These are phyloP conservation scores for Shinisaurus crocodilurus DNA, from an alignment of 2,113 vertebrate genomes.

Conservation along the genomic window DNA sequence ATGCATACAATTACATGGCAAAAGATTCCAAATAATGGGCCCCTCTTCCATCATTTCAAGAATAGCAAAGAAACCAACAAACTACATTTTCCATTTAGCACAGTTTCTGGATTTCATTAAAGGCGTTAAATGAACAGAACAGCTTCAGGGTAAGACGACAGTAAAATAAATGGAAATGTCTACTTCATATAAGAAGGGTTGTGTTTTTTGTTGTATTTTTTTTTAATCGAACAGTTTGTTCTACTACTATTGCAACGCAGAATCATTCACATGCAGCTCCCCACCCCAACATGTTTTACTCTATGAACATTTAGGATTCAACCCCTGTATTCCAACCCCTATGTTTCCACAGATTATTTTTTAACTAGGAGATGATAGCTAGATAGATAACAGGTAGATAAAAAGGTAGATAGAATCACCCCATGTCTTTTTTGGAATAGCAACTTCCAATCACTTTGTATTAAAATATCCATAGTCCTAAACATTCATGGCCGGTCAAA, in stretches of 20 bases:
- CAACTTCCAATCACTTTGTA: neutral
- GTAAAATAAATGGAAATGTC: slow-evolving; percentile 12
- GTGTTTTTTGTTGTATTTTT: slow-evolving; percentile 4
- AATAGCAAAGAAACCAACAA: slow-evolving; percentile 4
- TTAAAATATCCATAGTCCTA: neutral
- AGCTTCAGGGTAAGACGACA: slow-evolving; percentile 32
- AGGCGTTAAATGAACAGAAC: slow-evolving; percentile 22
- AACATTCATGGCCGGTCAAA: neutral
- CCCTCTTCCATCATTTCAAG: neutral
- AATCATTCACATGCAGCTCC: neutral
- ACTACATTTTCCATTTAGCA: slow-evolving; percentile 17
- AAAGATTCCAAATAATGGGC: neutral
- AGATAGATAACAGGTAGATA: neutral
- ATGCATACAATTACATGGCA: neutral
- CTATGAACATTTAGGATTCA: neutral
- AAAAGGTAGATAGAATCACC: neutral
- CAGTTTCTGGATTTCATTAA: slow-evolving; percentile 24
- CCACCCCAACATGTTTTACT: neutral
- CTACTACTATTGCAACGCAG: neutral
- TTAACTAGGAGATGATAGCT: no score
- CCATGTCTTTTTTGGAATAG: neutral
- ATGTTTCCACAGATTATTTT: neutral
- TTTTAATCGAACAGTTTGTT: neutral
- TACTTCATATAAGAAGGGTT: slow-evolving; percentile 14
- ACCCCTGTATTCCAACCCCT: neutral